A percentile compares a stretch with the other conserved stretches of the same genome.
Conservation (phyloP, 92 coral and sea anemone genomes). For the Porites divaricata region DNA sequence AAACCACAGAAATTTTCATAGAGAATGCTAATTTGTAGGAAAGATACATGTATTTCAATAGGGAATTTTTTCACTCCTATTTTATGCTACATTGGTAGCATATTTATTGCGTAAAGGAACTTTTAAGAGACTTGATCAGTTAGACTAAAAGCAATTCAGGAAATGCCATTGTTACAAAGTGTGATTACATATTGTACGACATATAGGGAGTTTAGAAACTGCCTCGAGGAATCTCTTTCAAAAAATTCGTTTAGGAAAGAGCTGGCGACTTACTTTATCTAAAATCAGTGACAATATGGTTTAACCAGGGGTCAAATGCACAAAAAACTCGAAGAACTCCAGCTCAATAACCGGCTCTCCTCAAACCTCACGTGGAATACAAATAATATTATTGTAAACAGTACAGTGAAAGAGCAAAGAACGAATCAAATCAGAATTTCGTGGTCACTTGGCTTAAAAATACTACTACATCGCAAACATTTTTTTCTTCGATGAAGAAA, state of each 20-base stretch:
- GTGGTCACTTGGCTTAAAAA: slow-evolving; percentile 38
- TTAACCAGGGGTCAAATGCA: neutral
- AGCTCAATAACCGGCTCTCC: neutral
- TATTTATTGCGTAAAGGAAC: neutral
- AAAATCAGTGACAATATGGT: neutral
- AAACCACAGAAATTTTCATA: slow-evolving; percentile 15
- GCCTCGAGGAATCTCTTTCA: neutral
- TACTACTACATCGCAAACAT: neutral
- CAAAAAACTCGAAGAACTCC: neutral
- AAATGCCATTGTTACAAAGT: slow-evolving; percentile 15
- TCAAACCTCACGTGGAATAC: slow-evolving; percentile 41
- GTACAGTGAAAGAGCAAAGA: slow-evolving; percentile 20
- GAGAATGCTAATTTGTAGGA: slow-evolving; percentile 7
- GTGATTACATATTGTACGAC: neutral
- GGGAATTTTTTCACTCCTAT: neutral
- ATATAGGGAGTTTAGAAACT: neutral
- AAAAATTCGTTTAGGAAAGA: neutral
- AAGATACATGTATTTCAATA: neutral
- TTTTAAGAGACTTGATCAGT: neutral
- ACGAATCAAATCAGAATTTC: slow-evolving; percentile 32
- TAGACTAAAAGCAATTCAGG: neutral
- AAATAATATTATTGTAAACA: slow-evolving; percentile 28
- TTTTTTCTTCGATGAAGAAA: neutral
- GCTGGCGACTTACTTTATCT: neutral
- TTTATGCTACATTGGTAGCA: neutral